Base-by-base conservation (phyloP, 2,797 vertebrate genomes). In the Falco columbarius region DNA sequence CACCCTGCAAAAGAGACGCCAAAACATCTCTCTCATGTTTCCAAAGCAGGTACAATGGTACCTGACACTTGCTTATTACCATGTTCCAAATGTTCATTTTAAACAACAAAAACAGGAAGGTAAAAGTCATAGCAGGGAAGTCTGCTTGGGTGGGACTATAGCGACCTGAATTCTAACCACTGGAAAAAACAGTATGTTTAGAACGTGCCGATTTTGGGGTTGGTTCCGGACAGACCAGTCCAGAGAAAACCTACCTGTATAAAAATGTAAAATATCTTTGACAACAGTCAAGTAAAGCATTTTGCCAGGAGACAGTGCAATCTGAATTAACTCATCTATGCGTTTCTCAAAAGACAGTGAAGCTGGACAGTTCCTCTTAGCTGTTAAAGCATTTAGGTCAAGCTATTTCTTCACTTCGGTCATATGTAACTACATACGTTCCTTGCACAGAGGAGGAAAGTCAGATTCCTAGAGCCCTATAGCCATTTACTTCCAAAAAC, bases 181-280 rank as follows among this genome's bases (percentile, higher is more conserved):
- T 2, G 49, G 44, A 46, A 75, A 81, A 44, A 44, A 58, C 22
- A 51, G 6, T 1, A 14, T 14, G 20, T 20, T 70, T 36, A 63
- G 42, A 84, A 86, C 1, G 3, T 13, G 38, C 14, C 2, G 1
- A 34, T 61, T 49, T 77, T 0, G 0, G 9, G 9, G 11, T 4
- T 61, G 36, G n/a, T 49, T 83, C 52, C 56, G 70, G 22, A 52
- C 0, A 3, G 55, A 71, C 17, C 34, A 71, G 15, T 29, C 23
- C 59, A 74, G 18, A 89, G n/a, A 67, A 87, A 84, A 20, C 7
- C 26, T 12, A 61, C 17, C 29, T 36, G 9, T 26, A 54, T 32
- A 72, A 84, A 73, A 91, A 65, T 0, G 0, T 22, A 81, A 71
- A 34, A 21, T 34, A 68, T 0, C 3, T 23, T 66, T 89, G 54